Base-by-base conservation (phyloP, 2,888 invertebrate species). In the Athalia circularis region DNA sequence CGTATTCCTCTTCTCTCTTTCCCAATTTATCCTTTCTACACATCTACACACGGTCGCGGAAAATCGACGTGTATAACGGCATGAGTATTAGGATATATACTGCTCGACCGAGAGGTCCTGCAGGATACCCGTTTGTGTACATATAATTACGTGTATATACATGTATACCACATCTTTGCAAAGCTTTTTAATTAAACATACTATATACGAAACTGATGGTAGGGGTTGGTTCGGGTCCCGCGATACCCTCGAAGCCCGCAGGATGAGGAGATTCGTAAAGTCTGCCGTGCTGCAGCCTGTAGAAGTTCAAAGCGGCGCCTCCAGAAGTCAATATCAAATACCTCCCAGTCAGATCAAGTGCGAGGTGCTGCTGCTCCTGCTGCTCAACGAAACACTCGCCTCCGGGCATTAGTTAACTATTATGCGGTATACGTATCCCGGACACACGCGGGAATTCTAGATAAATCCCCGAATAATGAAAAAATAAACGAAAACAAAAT, bases 321-420 rank as follows among this genome's bases (percentile, higher is more conserved):
- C 15, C 88, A 88, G 88, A 89, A 89, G 89, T 90, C 89, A 89
- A 90, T 90, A 89, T 88, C 89, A 90, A 90, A 89, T 90, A 90
- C 89, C 89, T 89, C 87, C 83, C 83, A 89, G 89, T 87, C 87
- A 88, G 86, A 86, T 87, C 86, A 86, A 83, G 83, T 80, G 82
- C 83, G 81, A 75, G 75, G 62, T 64, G 75, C 29, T 29, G 29
- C 29, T 29, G 29, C 29, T 29, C 29, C 29, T 29, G 29, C 29
- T 29, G 29, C 29, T 29, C 29, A 29, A 29, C 29, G 29, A 29
- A 29, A 62, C 61, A 50, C 50, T 29, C 61, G 62, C 54, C 64
- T 75, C 50, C 48, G 50, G 75, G 64, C 62, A 29, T 29, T 29
- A 29, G 29, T 29, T 29, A 29, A 29, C 29, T 29, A 29, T 29